Percentiles rank a stretch among this genome's conserved stretches.
Evolutionary conservation across 2,797 vertebrate genomes (phyloP).

Genomic region (Calcarius lapponicus): DNA sequence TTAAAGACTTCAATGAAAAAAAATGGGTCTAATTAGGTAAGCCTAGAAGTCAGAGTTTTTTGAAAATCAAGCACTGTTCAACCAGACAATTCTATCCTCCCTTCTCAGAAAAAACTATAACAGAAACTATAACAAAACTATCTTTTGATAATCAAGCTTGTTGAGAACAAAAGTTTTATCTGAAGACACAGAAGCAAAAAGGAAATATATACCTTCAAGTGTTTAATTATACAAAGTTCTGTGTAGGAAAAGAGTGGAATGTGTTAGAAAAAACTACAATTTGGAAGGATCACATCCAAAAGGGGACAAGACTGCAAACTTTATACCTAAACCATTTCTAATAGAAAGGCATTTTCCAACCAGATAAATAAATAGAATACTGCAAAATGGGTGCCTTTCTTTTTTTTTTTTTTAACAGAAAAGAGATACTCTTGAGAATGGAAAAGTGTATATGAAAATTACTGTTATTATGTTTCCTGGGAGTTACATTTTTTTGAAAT

Average conservation of each 20-base stretch:
- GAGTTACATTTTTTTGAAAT: not conserved
- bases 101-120: not conserved
- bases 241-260: not conserved
- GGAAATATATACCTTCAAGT: not conserved
- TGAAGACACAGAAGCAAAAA: not conserved
- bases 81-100: not conserved
- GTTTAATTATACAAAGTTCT: not conserved
- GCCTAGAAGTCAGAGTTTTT: not conserved
- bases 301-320: not conserved
- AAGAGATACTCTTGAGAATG: not conserved
- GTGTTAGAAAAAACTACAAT: not conserved
- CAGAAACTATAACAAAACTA: too few relatives aligned
- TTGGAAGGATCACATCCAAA: not conserved
- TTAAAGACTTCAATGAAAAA: not conserved
- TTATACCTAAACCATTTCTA: not conserved
- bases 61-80: not conserved
- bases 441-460: not conserved
- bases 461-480: not conserved
- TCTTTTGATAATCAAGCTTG: not conserved
- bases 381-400: rapidly evolving
- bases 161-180: not conserved
- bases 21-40: not conserved
- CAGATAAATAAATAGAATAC: not conserved
- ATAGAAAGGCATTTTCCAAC: not conserved
- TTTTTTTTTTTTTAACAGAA: not conserved